Conservation (phyloP, 1,140 invertebrate species). For the Leptinotarsa defecta region DNA sequence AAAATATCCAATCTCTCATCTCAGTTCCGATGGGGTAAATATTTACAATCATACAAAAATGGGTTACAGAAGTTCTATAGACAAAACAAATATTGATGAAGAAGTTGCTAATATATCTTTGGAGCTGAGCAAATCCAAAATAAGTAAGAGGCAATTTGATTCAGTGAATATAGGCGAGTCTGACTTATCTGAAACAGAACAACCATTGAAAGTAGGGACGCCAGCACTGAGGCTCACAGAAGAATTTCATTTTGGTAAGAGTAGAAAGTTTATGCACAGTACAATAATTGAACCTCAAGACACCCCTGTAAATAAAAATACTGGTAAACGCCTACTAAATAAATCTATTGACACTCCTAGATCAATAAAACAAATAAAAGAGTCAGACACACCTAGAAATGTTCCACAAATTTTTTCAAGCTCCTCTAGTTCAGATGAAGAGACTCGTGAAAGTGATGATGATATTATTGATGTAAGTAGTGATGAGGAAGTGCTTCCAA, state of each 20-base stretch:
- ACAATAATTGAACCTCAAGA: constrained; percentile 5
- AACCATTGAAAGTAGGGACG: background rate
- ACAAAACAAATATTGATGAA: constrained; percentile 2
- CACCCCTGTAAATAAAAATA: constrained; percentile 3
- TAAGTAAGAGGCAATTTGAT: background rate
- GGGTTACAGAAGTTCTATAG: background rate
- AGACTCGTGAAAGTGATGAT: background rate
- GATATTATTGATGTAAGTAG: constrained; percentile 24
- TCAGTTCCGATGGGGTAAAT: too few species aligned
- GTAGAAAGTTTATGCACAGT: background rate
- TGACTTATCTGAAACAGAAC: background rate
- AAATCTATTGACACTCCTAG: constrained; percentile 26
- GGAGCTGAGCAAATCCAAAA: constrained; percentile 1
- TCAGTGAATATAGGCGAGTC: background rate
- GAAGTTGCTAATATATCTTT: background rate
- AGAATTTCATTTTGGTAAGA: background rate
- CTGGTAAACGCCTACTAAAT: constrained; percentile 23
- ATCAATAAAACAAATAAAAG: constrained; percentile 19
- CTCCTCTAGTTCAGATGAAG: constrained; percentile 15
- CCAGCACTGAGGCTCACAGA: background rate
- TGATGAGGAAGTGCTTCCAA: background rate
- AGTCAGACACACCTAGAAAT: constrained; percentile 4
- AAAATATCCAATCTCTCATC: too few species aligned
- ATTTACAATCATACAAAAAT: background rate
- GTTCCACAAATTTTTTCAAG: constrained; percentile 5